Conservation (phyloP, 2,113 vertebrate genomes). For the Chloropsis hardwickii region DNA sequence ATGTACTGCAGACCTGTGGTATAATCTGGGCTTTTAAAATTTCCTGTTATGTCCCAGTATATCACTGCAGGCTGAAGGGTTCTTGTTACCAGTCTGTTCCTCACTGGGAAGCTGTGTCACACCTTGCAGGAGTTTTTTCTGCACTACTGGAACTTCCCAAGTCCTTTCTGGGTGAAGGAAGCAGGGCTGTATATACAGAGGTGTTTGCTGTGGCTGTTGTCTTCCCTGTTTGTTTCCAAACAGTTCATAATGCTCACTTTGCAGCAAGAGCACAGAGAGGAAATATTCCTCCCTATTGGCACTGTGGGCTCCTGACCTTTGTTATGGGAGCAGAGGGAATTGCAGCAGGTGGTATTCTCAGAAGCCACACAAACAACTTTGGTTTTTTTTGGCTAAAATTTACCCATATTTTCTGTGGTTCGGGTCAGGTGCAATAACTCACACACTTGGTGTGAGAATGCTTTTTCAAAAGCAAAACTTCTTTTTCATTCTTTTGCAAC, state of each 20-base stretch:
- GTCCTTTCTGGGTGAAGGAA: not conserved
- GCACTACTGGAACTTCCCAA: not conserved
- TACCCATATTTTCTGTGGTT: not conserved
- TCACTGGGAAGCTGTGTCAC: not conserved
- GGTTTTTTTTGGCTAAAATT: not conserved
- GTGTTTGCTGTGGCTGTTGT: not conserved
- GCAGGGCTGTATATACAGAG: fast-evolving
- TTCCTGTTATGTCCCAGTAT: not conserved
- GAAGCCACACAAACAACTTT: not conserved
- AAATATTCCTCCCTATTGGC: not conserved
- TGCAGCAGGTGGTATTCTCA: not conserved
- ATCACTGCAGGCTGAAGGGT: not conserved
- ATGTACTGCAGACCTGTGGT: fast-evolving
- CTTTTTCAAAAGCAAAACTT: not conserved
- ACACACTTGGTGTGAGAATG: not conserved
- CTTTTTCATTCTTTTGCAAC: not conserved
- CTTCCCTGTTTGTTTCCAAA: not conserved
- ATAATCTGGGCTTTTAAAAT: not conserved
- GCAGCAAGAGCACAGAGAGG: not conserved
- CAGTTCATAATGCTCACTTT: not conserved
- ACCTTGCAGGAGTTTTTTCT: not conserved
- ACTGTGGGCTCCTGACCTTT: not conserved
- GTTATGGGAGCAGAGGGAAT: not conserved
- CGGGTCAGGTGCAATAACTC: not conserved
- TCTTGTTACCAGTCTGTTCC: not conserved